These are phyloP conservation scores for Lasius fuliginosus DNA, from an alignment of 2,888 invertebrate species.

Conservation along the genomic window DNA sequence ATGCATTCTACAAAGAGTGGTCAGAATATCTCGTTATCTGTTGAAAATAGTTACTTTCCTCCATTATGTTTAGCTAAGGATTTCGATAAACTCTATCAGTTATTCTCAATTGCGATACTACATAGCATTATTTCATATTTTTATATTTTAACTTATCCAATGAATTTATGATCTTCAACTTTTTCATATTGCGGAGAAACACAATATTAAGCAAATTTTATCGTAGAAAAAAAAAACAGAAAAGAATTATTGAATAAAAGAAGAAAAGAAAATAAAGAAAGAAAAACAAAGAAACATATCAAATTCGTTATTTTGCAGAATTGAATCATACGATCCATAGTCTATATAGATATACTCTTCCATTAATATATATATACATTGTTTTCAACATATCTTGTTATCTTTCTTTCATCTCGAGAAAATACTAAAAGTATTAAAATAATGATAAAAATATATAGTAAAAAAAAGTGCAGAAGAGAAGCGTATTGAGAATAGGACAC, in stretches of 20 bases:
- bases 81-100: neutral
- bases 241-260: constrained; percentile 1
- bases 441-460: too few relatives aligned
- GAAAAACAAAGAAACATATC: constrained; percentile 8
- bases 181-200: neutral
- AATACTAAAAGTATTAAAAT: too few relatives aligned
- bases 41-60: neutral
- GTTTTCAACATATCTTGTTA: too few relatives aligned
- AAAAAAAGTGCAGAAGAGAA: too few relatives aligned
- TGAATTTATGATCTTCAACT: neutral
- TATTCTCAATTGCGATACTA: neutral
- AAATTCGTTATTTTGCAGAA: constrained; percentile 36
- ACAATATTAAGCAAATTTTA: neutral
- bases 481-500: constrained; percentile 30
- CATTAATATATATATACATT: too few relatives aligned
- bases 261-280: too few relatives aligned
- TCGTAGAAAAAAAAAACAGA: neutral
- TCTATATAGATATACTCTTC: constrained; percentile 11
- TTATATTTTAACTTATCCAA: neutral
- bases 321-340: constrained; percentile 13
- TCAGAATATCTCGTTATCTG: constrained; percentile 2
- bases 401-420: too few relatives aligned
- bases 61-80: neutral
- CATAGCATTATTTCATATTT: neutral
- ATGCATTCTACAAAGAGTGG: neutral